A percentile compares a stretch with the other conserved stretches of the same genome.
Evolutionary conservation across 1,140 invertebrate genomes (phyloP).

Genomic region (Macrostomum lignano): DNA sequence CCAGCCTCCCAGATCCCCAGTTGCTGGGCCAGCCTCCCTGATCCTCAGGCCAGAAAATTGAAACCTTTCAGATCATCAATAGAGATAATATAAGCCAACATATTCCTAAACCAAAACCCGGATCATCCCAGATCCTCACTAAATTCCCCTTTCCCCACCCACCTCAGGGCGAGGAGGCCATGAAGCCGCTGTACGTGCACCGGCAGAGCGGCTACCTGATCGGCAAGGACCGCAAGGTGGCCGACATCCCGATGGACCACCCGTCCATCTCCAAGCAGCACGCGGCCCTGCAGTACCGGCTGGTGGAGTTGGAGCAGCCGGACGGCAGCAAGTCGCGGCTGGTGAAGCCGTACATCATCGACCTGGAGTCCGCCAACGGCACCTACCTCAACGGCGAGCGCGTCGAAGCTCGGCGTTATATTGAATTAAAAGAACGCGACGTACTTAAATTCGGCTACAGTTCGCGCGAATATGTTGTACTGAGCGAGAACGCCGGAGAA

Average conservation of each 20-base stretch:
- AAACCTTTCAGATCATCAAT: too few species aligned
- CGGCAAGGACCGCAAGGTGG: conserved; percentile 65
- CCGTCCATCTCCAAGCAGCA: conserved; percentile 95
- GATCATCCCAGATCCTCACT: too few species aligned
- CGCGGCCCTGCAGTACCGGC: conserved; percentile 69
- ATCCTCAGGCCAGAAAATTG: too few species aligned
- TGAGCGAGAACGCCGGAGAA: conserved; percentile 68
- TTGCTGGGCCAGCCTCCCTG: too few species aligned
- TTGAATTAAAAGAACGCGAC: conserved; percentile 72
- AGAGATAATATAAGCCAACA: too few species aligned
- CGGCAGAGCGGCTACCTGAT: conserved; percentile 82
- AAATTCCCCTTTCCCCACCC: too few species aligned
- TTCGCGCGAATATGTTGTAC: conserved; percentile 65
- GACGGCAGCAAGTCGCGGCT: too few species aligned
- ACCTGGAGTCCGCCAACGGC: conserved; percentile 83
- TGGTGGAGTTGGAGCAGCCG: too few species aligned
- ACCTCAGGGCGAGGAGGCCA: conserved; percentile 51
- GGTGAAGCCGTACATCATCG: conserved; percentile 71
- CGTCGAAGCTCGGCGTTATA: conserved; percentile 62
- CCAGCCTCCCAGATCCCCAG: too few species aligned
- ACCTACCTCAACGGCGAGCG: conserved; percentile 79
- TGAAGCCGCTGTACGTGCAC: conserved; percentile 72
- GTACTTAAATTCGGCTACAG: conserved; percentile 92
- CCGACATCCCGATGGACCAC: conserved; percentile 83
- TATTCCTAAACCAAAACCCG: too few species aligned